Evolutionary conservation across 2,888 invertebrate species (phyloP).

Genomic region (Drosophila quasianomalipes): DNA sequence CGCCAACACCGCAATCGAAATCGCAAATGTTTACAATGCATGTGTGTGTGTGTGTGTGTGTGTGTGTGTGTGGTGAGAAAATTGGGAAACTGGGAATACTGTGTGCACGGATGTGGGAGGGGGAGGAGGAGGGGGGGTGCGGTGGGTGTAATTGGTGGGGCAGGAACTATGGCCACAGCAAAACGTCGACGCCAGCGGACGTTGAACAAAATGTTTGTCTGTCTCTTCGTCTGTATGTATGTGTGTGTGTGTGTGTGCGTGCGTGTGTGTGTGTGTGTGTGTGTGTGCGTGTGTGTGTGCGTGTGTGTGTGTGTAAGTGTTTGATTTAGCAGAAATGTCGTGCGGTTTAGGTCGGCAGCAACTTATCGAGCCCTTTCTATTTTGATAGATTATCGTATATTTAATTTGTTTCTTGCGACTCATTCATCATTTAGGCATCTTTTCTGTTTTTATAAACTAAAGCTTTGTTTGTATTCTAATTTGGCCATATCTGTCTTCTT

Average conservation of each 20-base stretch:
- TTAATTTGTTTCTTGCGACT: neutral
- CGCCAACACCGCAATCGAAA: slow-evolving; percentile 55
- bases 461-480: neutral
- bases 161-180: slow-evolving; percentile 29
- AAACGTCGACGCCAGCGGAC: slow-evolving; percentile 36
- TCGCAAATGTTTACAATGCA: slow-evolving; percentile 53
- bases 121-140: neutral
- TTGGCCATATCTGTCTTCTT: neutral
- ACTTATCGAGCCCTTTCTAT: slow-evolving; percentile 14
- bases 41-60: slow-evolving; percentile 12
- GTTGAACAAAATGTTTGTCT: slow-evolving; percentile 46
- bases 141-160: neutral
- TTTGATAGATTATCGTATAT: slow-evolving; percentile 4
- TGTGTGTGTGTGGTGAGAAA: slow-evolving; percentile 35
- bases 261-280: slow-evolving; percentile 13
- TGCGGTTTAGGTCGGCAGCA: slow-evolving; percentile 4
- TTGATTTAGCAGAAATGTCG: slow-evolving; percentile 16
- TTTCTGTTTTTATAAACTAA: neutral
- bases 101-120: neutral
- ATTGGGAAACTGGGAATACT: slow-evolving; percentile 48
- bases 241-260: neutral
- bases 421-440: neutral
- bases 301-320: neutral
- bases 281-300: neutral
- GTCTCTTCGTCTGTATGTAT: slow-evolving; percentile 19